Evolutionary conservation across 2,888 invertebrate species (phyloP).

Genomic region (Eupithecia vulgata): DNA sequence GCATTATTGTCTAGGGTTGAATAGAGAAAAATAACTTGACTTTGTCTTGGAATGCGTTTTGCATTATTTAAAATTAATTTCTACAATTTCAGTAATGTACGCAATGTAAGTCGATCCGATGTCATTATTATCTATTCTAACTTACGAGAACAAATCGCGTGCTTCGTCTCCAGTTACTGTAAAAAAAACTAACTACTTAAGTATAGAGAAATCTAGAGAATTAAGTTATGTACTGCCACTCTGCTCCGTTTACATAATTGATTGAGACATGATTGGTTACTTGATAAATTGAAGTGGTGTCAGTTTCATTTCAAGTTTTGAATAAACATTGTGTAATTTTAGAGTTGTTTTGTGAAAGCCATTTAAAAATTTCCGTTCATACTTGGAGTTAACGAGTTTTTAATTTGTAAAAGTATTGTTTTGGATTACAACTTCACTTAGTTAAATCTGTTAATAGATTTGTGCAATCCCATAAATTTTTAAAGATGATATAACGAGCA

Average conservation of each 20-base stretch:
- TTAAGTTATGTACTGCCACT: neutral
- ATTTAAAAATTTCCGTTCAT: slow-evolving; percentile 15
- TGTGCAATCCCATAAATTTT: neutral
- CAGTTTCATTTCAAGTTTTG: neutral
- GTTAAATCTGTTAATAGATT: neutral
- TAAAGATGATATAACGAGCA: neutral
- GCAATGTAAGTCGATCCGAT: too few species aligned
- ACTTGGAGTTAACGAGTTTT: slow-evolving; percentile 14
- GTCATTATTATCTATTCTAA: too few species aligned
- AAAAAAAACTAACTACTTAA: neutral
- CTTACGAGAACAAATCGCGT: too few species aligned
- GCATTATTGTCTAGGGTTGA: too few species aligned
- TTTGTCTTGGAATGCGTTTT: too few species aligned
- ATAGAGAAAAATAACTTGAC: too few species aligned
- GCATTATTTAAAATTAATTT: too few species aligned
- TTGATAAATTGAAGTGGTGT: neutral
- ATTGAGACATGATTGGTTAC: neutral
- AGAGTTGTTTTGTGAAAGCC: slow-evolving; percentile 17
- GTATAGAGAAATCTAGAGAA: neutral
- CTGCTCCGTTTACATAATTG: neutral
- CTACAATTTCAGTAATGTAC: too few species aligned
- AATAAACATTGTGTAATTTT: slow-evolving; percentile 12
- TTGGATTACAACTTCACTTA: neutral
- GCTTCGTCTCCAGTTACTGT: too few species aligned
- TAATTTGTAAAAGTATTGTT: neutral